Percentiles rank a stretch among this genome's conserved stretches.
phyloP scores from a whole-genome alignment of 2,888 invertebrate species.

The Encarsia formosa region DNA sequence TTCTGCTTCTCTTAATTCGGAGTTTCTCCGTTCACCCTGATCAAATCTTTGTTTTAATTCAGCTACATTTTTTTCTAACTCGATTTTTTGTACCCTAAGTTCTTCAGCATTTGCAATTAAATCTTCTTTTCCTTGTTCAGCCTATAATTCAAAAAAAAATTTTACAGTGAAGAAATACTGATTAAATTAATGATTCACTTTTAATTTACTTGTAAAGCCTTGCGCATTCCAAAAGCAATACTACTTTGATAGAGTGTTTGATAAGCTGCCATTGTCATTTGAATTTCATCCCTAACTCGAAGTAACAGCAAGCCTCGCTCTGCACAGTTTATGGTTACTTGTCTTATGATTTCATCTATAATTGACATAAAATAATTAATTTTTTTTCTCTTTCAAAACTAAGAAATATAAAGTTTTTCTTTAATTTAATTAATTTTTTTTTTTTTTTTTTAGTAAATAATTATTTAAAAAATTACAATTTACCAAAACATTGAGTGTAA shows the following conservation, averaged over 20 bases:
- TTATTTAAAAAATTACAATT: not conserved
- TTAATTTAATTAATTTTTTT: not conserved
- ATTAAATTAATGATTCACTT: not conserved
- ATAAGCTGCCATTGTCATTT: conserved; percentile 95
- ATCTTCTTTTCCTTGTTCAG: conserved; percentile 85
- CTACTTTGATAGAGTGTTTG: conserved; percentile 96
- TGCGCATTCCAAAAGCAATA: conserved; percentile 95
- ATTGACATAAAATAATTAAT: conserved; percentile 7
- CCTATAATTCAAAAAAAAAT: conserved; percentile 47
- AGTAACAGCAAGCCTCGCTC: conserved; percentile 91
- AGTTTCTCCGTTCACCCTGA: conserved; percentile 75
- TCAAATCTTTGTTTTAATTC: conserved; percentile 71
- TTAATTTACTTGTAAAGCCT: conserved; percentile 75
- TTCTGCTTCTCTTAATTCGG: conserved; percentile 81
- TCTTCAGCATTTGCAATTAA: conserved; percentile 70
- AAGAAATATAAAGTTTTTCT: not conserved
- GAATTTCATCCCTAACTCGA: conserved; percentile 90
- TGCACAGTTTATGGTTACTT: conserved; percentile 95
- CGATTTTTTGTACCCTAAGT: conserved; percentile 63
- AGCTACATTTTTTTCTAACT: conserved; percentile 54
- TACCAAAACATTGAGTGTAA: conserved; percentile 92
- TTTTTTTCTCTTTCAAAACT: too few relatives aligned
- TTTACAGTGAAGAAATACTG: not conserved
- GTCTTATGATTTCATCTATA: conserved; percentile 78
- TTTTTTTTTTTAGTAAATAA: not conserved